Percentiles rank a stretch among this genome's conserved stretches.
phyloP scores from a whole-genome alignment of 2,113 vertebrate species.

The Serinus canaria region DNA sequence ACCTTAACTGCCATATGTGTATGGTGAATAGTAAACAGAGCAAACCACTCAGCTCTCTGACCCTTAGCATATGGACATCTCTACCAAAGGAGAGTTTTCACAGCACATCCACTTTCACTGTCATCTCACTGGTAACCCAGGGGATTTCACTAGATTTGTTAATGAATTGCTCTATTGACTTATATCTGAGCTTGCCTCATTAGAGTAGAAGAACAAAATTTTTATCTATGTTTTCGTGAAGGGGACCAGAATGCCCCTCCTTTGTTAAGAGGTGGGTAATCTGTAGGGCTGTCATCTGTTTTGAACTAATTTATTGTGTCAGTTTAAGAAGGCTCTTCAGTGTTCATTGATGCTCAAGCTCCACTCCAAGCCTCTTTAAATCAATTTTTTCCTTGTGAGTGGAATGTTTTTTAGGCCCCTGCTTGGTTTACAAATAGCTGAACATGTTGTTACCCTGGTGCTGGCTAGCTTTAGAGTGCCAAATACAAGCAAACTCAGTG shows the following conservation, averaged over 20 bases:
- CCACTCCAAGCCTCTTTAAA: slow-evolving; percentile 79
- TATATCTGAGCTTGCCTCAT: slow-evolving; percentile 94
- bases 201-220: slow-evolving; percentile 89
- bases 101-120: slow-evolving; percentile 78
- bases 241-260: slow-evolving; percentile 76
- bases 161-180: slow-evolving; percentile 99
- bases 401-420: slow-evolving; percentile 84
- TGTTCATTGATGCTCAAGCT: slow-evolving; percentile 81
- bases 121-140: slow-evolving; percentile 83
- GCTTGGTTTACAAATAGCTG: slow-evolving; percentile 91
- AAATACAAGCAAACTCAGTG: slow-evolving; percentile 78
- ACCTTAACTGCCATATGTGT: slow-evolving; percentile 94
- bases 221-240: slow-evolving; percentile 79
- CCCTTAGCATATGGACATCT: slow-evolving; percentile 94
- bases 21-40: slow-evolving; percentile 90
- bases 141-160: slow-evolving; percentile 98
- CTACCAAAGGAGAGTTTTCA: slow-evolving; percentile 89
- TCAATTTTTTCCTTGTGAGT: slow-evolving; percentile 82
- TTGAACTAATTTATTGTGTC: slow-evolving; percentile 92
- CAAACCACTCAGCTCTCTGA: slow-evolving; percentile 89
- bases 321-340: slow-evolving; percentile 86
- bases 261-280: slow-evolving; percentile 88
- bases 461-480: slow-evolving; percentile 73
- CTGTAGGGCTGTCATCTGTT: slow-evolving; percentile 85
- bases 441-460: slow-evolving; percentile 85